Conservation (phyloP, 2,113 vertebrate species). For the Mormyrus iriodes region DNA sequence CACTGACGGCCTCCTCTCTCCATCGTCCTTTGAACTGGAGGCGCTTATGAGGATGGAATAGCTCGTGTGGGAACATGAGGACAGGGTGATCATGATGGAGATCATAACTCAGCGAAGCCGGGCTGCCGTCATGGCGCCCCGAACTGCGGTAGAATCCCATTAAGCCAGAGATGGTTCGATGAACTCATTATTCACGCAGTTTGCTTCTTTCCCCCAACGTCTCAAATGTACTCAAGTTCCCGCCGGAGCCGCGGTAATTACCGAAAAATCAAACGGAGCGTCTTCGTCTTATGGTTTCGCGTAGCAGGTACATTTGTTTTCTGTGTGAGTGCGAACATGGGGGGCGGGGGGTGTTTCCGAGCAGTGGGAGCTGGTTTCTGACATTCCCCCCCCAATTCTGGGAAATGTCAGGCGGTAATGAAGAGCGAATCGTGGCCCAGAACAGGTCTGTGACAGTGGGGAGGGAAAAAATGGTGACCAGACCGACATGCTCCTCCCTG, state of each 20-base stretch:
- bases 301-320: not conserved
- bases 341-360: not conserved
- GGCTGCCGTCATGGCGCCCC: not conserved
- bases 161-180: constrained; percentile 1
- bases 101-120: too few relatives aligned
- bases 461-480: not conserved
- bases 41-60: not conserved
- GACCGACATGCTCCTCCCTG: not conserved
- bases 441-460: not conserved
- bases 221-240: not conserved
- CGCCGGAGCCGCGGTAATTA: not conserved
- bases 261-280: not conserved
- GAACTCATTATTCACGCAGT: constrained; percentile 6
- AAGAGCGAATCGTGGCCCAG: not conserved
- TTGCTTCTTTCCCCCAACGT: not conserved
- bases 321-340: not conserved
- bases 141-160: not conserved
- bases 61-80: not conserved
- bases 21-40: not conserved
- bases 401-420: not conserved
- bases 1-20: not conserved
- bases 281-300: not conserved
- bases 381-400: not conserved
- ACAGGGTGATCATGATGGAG: not conserved
- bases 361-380: not conserved